Base-by-base conservation (phyloP, 2,888 invertebrate genomes). In the Metellina segmentata region DNA sequence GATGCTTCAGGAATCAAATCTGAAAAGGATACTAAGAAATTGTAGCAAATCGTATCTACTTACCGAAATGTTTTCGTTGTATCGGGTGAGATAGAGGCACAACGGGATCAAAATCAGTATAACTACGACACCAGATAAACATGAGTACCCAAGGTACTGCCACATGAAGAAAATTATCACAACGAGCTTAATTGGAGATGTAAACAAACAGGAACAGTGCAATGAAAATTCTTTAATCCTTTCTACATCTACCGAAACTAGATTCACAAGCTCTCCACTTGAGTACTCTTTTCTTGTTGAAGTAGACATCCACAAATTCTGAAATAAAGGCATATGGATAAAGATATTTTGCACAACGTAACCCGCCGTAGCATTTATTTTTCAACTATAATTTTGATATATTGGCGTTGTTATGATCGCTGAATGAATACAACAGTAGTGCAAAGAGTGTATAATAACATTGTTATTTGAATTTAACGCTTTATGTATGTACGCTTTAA, bases 201-300 rank as follows among this genome's bases (percentile, higher is more conserved):
- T 61, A 19, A 88, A 70, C 71, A 89, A 74, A 74, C 81, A 52
- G 9, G 82, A 61, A n/a, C 51, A 51, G n/a, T 83, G 82, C 53
- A 52, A 51, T 13, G 89, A 53, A 52, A 92, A 85, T 34, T 88
- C 51, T 13, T 51, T 51, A 11, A 92, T 81, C 16, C 81, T 89
- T 51, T 89, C 89, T 6, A 78, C 89, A 69, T 92, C 92, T 20
- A 89, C 92, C 5, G 92, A 82, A 7, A 92, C 77, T 19, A 92
- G 51, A 72, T 89, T 92, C 53, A 89, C 75, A 19, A 92, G 79
- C 34, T 91, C 82, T 34, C 92, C 92, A 52, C 81, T 70, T 6
- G 89, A 90, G 69, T 89, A 92, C 9, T 52, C 5, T 69, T 61
- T 81, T 52, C 82, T 72, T 19, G 82, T 52, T 16, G 89, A 89